Base-by-base conservation (phyloP, 2,888 invertebrate genomes). In the Shargacucullia verbasci region DNA sequence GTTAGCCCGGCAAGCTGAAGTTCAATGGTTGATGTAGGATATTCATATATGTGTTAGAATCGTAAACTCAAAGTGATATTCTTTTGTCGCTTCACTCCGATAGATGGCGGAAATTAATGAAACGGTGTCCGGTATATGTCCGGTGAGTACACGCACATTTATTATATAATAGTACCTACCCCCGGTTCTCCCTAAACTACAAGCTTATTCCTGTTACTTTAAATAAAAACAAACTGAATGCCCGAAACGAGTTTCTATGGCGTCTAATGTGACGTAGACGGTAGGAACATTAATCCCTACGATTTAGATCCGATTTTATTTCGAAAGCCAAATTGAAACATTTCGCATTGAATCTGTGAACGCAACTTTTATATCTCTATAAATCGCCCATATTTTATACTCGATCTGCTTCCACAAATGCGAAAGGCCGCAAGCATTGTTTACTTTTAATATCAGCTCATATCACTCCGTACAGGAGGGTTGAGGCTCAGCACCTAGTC, bases 381-480 rank as follows among this genome's bases (percentile, higher is more conserved):
- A 58, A 72, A 56, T 43, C 59, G 45, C 50, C 49, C 49, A 59
- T 68, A 56, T 72, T 76, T 76, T 66, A 60, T 59, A 56, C 44
- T 56, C 62, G 50, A 64, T 73, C 65, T 69, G 67, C 60, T 72
- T 72, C 66, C 59, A 66, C 63, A 79, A 76, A 76, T 71, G 66
- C 58, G 66, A 80, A 76, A 71, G 65, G 70, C 78, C 71, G 64
- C 57, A 58, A 73, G 80, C 76, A 66, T 76, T 83, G 82, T 83
- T 83, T 82, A 69, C 82, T 74, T 83, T 81, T 83, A 83, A 83
- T 83, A 82, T 77, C 73, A 73, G 67, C 77, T 70, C 70, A 62
- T 66, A 68, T 70, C 73, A 64, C 43, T 52, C 55, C 37, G 50
- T 61, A 74, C 50, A 31, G 52, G 73, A 57, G 59, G 50, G 61